These are phyloP conservation scores for Phortica okadai DNA, from an alignment of 2,888 invertebrate genomes.

Conservation along the genomic window DNA sequence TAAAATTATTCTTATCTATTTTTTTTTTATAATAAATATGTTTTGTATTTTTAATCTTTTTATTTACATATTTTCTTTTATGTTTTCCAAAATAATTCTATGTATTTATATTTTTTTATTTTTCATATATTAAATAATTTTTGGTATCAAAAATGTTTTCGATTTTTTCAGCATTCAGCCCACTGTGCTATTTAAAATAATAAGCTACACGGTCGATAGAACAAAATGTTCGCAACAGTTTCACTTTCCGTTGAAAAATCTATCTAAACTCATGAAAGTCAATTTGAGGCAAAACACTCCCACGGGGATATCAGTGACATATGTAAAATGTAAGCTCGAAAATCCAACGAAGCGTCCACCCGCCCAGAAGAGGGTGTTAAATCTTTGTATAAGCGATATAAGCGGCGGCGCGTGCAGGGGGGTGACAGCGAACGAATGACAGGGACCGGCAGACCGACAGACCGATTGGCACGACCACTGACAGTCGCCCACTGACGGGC, in stretches of 20 bases:
- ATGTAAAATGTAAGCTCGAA: constrained; percentile 75
- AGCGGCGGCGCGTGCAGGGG: constrained; percentile 73
- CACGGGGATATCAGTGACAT: constrained; percentile 77
- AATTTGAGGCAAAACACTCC: constrained; percentile 71
- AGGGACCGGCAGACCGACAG: no score
- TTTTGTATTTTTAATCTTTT: no score
- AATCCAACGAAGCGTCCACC: constrained; percentile 45
- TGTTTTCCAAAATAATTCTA: no score
- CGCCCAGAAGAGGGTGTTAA: constrained; percentile 70
- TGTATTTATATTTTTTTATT: no score
- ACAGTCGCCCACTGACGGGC: constrained; percentile 38
- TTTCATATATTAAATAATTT: no score
- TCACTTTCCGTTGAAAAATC: constrained; percentile 18
- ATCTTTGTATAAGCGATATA: constrained; percentile 73
- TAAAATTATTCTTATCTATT: no score
- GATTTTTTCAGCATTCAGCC: neutral
- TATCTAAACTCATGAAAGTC: constrained; percentile 51
- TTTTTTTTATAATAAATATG: no score
- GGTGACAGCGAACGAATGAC: constrained; percentile 24
- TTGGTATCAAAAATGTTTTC: neutral
- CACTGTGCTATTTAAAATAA: neutral
- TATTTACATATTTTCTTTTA: neutral
- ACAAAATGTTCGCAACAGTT: neutral
- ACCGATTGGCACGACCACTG: constrained; percentile 18
- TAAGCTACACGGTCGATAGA: neutral